Evolutionary conservation across 2,888 invertebrate genomes (phyloP).

Genomic region (Drosophila quinaria): DNA sequence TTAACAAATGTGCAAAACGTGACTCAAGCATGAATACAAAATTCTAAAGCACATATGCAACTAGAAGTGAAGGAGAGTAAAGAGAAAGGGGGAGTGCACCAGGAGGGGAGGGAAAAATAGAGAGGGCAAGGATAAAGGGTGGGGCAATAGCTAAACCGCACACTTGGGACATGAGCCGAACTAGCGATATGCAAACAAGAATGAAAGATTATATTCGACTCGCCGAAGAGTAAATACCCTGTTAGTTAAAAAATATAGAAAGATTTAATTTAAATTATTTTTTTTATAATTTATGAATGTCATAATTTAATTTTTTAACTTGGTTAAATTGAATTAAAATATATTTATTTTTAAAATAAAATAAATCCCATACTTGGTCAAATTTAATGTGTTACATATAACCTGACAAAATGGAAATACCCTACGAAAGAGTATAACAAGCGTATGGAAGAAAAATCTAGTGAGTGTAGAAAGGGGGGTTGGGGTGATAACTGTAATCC

Average conservation of each 20-base stretch:
- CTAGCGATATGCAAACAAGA: slow-evolving; percentile 73
- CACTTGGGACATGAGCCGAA: slow-evolving; percentile 67
- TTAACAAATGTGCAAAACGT: slow-evolving; percentile 82
- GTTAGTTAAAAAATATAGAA: no score
- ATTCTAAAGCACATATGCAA: slow-evolving; percentile 68
- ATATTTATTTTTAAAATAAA: no score
- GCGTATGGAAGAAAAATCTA: slow-evolving; percentile 12
- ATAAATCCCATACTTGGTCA: no score
- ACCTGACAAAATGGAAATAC: neutral
- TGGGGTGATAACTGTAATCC: slow-evolving; percentile 69
- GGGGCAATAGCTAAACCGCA: slow-evolving; percentile 49
- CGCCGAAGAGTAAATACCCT: neutral
- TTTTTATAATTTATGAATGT: no score
- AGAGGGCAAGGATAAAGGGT: slow-evolving; percentile 14
- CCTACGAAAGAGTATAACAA: neutral
- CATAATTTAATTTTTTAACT: no score
- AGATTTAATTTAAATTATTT: no score
- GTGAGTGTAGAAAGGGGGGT: neutral
- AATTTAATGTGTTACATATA: neutral
- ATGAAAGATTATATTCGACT: neutral
- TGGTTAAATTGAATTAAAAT: no score
- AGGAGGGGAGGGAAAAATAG: neutral
- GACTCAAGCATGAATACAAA: slow-evolving; percentile 79
- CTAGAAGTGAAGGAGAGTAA: slow-evolving; percentile 25
- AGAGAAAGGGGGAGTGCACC: neutral